These are phyloP conservation scores for Potamilus streckersoni DNA, from an alignment of 1,140 invertebrate species.

Conservation along the genomic window DNA sequence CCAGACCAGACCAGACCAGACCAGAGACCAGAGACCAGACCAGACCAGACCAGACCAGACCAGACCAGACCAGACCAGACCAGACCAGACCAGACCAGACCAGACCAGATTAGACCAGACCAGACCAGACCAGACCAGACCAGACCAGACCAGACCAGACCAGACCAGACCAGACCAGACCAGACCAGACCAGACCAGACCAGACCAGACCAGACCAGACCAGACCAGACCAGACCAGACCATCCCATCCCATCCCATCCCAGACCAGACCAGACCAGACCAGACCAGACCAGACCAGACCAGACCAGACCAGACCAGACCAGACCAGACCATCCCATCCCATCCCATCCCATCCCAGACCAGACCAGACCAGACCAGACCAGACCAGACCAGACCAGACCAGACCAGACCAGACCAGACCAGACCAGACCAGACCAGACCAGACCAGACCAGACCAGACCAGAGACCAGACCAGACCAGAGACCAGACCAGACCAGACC, in stretches of 20 bases:
- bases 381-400: slow-evolving; percentile 32
- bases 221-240: slow-evolving; percentile 10
- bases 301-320: too few relatives aligned
- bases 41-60: slow-evolving; percentile 31
- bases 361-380: slow-evolving; percentile 35
- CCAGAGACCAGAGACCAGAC: too few relatives aligned
- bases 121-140: slow-evolving; percentile 3
- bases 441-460: slow-evolving; percentile 23
- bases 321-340: too few relatives aligned
- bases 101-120: slow-evolving; percentile 29
- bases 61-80: slow-evolving; percentile 9
- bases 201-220: slow-evolving; percentile 11
- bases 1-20: too few relatives aligned
- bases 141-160: background rate
- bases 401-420: slow-evolving; percentile 26
- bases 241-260: too few relatives aligned
- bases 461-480: slow-evolving; percentile 17
- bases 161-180: background rate
- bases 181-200: slow-evolving; percentile 28
- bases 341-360: too few relatives aligned
- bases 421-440: slow-evolving; percentile 32
- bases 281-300: too few relatives aligned
- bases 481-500: slow-evolving; percentile 6
- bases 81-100: slow-evolving; percentile 32
- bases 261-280: too few relatives aligned